Conservation (phyloP, 2,888 invertebrate species). For the Acanthoscelides obtectus region DNA sequence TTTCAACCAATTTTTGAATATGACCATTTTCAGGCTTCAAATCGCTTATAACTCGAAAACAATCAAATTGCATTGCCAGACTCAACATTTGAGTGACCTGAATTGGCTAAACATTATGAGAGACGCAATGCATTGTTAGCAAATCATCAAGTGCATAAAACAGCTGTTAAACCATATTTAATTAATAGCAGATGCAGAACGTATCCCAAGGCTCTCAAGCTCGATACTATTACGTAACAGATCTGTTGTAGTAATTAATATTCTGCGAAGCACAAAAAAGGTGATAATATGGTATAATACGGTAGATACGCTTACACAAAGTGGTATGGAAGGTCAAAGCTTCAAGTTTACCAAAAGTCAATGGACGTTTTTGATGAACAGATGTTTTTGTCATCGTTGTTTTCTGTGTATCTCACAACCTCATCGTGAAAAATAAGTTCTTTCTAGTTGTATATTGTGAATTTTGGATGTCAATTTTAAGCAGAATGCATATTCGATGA, state of each 20-base stretch:
- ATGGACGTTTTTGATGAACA: not conserved
- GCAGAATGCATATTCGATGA: too few species aligned
- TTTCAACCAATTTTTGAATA: too few species aligned
- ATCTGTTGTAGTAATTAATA: not conserved
- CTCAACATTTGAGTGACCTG: too few species aligned
- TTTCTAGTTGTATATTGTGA: too few species aligned
- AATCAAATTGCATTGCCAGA: too few species aligned
- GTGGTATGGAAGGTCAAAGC: not conserved
- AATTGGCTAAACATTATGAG: too few species aligned
- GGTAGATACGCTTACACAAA: not conserved
- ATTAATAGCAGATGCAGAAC: not conserved
- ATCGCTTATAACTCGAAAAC: too few species aligned
- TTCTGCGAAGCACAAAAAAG: not conserved
- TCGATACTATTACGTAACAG: not conserved
- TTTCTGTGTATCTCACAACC: not conserved
- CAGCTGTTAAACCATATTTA: not conserved
- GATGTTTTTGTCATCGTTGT: not conserved
- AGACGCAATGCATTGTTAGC: not conserved
- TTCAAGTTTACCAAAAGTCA: not conserved
- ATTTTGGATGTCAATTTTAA: too few species aligned
- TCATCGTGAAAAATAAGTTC: not conserved
- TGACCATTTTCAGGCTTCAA: too few species aligned
- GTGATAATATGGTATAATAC: not conserved
- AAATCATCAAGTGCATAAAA: not conserved
- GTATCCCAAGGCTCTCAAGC: not conserved